Percentiles rank a stretch among this genome's conserved stretches.
These are phyloP conservation scores for Cheilosia impressa DNA, from an alignment of 2,888 invertebrate genomes.

Conservation along the genomic window DNA sequence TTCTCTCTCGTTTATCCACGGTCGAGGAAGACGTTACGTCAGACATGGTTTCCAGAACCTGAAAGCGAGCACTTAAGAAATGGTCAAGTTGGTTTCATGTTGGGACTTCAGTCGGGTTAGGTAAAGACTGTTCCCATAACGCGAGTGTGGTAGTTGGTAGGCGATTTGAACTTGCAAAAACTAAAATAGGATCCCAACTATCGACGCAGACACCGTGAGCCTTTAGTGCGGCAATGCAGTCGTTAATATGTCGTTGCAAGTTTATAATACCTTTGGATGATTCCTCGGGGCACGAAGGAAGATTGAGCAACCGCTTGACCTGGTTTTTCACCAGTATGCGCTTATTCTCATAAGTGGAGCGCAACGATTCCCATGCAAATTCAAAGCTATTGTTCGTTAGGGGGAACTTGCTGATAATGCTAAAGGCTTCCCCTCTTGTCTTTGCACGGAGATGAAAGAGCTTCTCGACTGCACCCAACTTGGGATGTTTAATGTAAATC, in stretches of 20 bases:
- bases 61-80: slow-evolving; percentile 1
- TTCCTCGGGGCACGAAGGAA: neutral
- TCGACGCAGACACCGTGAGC: neutral
- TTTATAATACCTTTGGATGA: neutral
- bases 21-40: neutral
- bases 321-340: slow-evolving; percentile 2
- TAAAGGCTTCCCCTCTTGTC: neutral
- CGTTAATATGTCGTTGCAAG: neutral
- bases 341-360: slow-evolving; percentile 2
- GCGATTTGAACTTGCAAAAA: slow-evolving; percentile 10
- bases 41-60: slow-evolving; percentile 10
- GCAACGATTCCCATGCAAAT: neutral
- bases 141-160: slow-evolving; percentile 5
- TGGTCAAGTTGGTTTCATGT: slow-evolving; percentile 10
- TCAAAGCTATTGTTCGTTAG: neutral
- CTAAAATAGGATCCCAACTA: slow-evolving; percentile 21
- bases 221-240: neutral
- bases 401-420: neutral
- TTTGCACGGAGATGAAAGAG: slow-evolving; percentile 4
- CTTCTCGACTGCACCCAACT: slow-evolving; percentile 1
- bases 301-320: neutral
- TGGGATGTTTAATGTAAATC: slow-evolving; percentile 1
- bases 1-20: neutral
- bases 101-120: slow-evolving; percentile 12
- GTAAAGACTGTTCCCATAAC: slow-evolving; percentile 18